Evolutionary conservation across 2,113 vertebrate species (phyloP), one percentile per base, ranked within the genome.

Genomic region (Plestiodon gilberti): DNA sequence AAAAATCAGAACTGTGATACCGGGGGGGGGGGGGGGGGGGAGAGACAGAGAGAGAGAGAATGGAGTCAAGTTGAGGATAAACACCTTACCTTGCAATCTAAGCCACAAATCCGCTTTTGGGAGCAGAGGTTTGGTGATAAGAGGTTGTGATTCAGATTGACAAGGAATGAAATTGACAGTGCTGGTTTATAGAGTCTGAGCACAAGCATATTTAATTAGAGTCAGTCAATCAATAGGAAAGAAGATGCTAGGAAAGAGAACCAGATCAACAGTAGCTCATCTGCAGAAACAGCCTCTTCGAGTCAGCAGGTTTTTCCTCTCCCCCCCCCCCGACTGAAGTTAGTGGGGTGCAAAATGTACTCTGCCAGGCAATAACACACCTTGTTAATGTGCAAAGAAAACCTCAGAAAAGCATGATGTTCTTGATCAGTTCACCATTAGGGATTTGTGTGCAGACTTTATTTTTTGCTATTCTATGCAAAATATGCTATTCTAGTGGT

Each of bases 101-200:
- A 92, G 76, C 15, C 55, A 81, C 61, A 90, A 91, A 90, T 88
- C 73, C 57, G 69, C 33, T 94, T 94, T 94, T 69, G 87, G 55
- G 74, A 90, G 11, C 78, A 78, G 57, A 85, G 15, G 76, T 35
- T 15, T 0, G 20, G 65, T 2, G 82, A 91, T 89, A 89, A 84
- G 59, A 87, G 70, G 74, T 81, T 20, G 0, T n/a, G 81, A 85
- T 91, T 52, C n/a, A 74, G 84, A 82, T 43, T 91, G 91, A 82
- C n/a, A 89, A 91, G 73, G 83, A 91, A 71, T 78, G 71, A 91
- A 88, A 92, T 52, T 83, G 79, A 38, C 85, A 90, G 67, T 52
- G 30, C 23, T 82, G 78, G 38, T 87, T 89, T 91, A 82, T 1
- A 85, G 91, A 79, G 83, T 30, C 28, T 85, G 83, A 86, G 83